Conservation (phyloP, 2,888 invertebrate genomes). For the Eurois occulta region DNA sequence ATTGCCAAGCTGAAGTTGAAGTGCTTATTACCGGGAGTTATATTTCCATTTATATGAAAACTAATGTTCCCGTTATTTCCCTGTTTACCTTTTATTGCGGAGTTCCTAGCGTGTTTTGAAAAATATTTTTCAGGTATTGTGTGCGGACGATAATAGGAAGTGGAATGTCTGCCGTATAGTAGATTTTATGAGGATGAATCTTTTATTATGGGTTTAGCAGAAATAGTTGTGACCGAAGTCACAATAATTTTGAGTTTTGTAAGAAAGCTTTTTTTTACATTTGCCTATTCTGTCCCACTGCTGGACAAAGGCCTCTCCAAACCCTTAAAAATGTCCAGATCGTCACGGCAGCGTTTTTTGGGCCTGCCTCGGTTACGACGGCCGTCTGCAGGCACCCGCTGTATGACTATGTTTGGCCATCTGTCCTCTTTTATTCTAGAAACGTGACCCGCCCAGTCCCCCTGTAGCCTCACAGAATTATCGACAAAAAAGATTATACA, state of each 20-base stretch:
- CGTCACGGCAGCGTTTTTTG: no score
- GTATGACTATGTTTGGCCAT: no score
- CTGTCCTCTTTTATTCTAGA: no score
- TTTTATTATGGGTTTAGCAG: conserved; percentile 5
- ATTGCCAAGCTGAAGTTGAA: conserved; percentile 71
- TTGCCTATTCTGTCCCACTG: no score
- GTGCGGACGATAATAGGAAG: conserved; percentile 34
- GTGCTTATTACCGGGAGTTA: conserved; percentile 70
- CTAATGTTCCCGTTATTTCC: conserved; percentile 68
- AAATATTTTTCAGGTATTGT: conserved; percentile 47
- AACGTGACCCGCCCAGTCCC: no score
- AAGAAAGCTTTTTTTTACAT: no score
- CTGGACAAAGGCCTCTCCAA: no score
- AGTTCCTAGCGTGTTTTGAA: conserved; percentile 59
- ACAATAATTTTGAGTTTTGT: neutral
- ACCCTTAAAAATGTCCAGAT: no score
- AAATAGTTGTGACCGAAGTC: neutral
- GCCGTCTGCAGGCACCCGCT: no score
- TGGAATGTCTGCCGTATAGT: conserved; percentile 18
- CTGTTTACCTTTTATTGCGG: conserved; percentile 66
- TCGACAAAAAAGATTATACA: neutral
- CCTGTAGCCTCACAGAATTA: no score
- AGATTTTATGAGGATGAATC: conserved; percentile 14
- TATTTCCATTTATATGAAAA: conserved; percentile 72
- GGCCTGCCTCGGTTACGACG: no score